Evolutionary conservation across 1,140 invertebrate genomes (phyloP), one percentile per base, ranked within the genome.

Genomic region (Ylistrum balloti): DNA sequence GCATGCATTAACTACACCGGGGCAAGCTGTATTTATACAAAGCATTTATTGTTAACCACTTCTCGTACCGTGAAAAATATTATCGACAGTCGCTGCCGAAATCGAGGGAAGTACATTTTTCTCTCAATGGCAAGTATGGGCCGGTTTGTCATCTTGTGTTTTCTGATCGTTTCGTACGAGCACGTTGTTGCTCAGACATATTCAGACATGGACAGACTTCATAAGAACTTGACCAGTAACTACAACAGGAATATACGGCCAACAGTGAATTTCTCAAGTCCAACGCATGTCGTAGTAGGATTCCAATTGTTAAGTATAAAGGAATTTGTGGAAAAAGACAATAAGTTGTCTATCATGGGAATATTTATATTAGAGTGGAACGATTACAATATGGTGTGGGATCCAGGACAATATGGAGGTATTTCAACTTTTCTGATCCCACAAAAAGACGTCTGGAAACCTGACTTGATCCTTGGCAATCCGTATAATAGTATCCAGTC

Each of bases 241-340:
- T 90, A 90, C 41, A 87, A 48, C 11, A 90, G 74, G 22, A 85
- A 90, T 22, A 35, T 90, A 5, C 86, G 89, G n/a, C 85, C 89
- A 22, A 45, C 38, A 28, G 22, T 56, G 28, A 35, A 87, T 15
- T 15, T 38, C 33, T 20, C 33, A 22, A 17, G n/a, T 3, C 86
- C 86, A 74, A 22, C 87, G 10, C 86, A n/a, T 17, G 89, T 90
- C 20, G 33, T 41, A 0, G 33, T 90, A 33, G 33, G 38, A 33
- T 87, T 87, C 11, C 20, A 22, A 28, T 38, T 90, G n/a, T 5
- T 87, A 28, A 20, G 34, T 28, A 34, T 90, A 10, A 87, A 87
- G n/a, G 86, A 87, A 87, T 87, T 90, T 20, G 89, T 22, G 0
- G 89, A 90, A 33, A 86, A 45, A 0, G 20, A 7, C 15, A 85